phyloP scores from a whole-genome alignment of 2,888 invertebrate species.

The Ectemnius cavifrons region DNA sequence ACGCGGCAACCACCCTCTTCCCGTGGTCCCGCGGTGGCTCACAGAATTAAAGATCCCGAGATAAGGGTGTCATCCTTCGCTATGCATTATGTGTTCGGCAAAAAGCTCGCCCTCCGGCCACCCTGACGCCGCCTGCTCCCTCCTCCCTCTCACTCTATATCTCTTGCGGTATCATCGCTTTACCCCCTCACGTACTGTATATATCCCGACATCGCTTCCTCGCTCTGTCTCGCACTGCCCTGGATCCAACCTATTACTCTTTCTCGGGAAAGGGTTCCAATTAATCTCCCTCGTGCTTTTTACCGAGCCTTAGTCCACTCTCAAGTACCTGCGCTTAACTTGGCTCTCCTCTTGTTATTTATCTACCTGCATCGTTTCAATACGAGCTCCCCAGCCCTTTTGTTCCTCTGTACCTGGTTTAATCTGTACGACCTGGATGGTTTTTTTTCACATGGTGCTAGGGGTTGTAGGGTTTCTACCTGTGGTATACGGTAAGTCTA shows the following conservation, averaged over 20 bases:
- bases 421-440: no score
- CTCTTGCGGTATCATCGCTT: conserved; percentile 2
- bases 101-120: conserved; percentile 65
- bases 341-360: conserved; percentile 18
- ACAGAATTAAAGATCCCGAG: conserved; percentile 77
- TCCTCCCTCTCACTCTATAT: conserved; percentile 11
- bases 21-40: conserved; percentile 58
- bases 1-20: conserved; percentile 62
- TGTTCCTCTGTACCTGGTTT: no score
- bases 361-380: conserved; percentile 19
- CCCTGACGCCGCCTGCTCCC: conserved; percentile 28
- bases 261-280: conserved; percentile 63
- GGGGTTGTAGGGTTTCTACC: no score
- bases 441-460: no score
- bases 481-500: no score
- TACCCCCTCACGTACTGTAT: conserved; percentile 30
- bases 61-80: conserved; percentile 75
- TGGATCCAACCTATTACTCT: conserved; percentile 16
- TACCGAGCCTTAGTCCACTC: conserved; percentile 26
- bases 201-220: conserved; percentile 42
- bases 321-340: conserved; percentile 34
- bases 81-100: conserved; percentile 73
- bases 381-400: not conserved
- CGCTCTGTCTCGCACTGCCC: not conserved
- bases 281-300: conserved; percentile 66